A percentile compares a stretch with the other conserved stretches of the same genome.
phyloP scores from a whole-genome alignment of 2,113 vertebrate species.

The Esox niger region DNA sequence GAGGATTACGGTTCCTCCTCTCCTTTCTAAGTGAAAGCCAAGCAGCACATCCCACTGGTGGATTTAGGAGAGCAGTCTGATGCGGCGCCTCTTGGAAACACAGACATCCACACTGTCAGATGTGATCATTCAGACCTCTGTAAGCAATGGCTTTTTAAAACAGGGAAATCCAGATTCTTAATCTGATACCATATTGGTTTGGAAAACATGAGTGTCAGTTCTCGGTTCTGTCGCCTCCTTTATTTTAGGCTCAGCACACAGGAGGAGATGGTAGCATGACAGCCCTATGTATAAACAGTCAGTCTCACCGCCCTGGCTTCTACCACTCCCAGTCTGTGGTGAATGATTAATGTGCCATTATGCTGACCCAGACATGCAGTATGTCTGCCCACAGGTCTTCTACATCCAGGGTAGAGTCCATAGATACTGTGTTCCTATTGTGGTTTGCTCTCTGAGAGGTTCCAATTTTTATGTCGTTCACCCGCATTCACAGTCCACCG shows the following conservation, averaged over 20 bases:
- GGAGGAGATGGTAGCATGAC: too few species aligned
- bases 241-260: neutral
- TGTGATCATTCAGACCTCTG: neutral
- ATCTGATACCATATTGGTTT: neutral
- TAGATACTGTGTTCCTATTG: constrained; percentile 1
- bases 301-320: neutral
- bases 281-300: neutral
- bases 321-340: constrained; percentile 30
- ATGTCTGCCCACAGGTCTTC: constrained; percentile 1
- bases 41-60: constrained; percentile 43
- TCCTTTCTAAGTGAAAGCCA: constrained; percentile 44
- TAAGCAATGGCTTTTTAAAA: constrained; percentile 8
- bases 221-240: neutral
- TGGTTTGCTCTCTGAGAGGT: too few species aligned
- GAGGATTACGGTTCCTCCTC: constrained; percentile 55
- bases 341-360: constrained; percentile 46
- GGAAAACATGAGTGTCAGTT: neutral
- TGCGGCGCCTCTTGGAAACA: constrained; percentile 12
- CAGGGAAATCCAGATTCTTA: neutral
- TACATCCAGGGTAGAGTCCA: constrained; percentile 46
- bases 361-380: constrained; percentile 3
- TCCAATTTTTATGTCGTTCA: too few species aligned
- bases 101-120: neutral
- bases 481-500: neutral
- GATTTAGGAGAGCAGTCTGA: constrained; percentile 43